Percentiles rank a stretch among this genome's conserved stretches.
These are phyloP conservation scores for Pectinophora gossypiella DNA, from an alignment of 1,140 invertebrate species.

Conservation along the genomic window DNA sequence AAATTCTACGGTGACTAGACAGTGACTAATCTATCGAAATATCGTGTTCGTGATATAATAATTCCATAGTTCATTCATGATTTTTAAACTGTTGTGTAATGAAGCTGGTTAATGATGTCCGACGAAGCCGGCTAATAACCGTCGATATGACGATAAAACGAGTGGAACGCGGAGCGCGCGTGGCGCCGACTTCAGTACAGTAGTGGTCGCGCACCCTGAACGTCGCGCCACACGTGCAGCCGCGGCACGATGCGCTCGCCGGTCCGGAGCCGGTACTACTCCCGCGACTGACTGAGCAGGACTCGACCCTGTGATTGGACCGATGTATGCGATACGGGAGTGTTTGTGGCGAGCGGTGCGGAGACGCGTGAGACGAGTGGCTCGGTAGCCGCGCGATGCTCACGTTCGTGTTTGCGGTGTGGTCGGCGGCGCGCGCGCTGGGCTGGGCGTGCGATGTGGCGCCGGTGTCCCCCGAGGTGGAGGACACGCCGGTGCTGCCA, in stretches of 20 bases:
- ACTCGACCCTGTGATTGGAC: constrained; percentile 32
- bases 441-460: constrained; percentile 51
- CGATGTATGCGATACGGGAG: constrained; percentile 36
- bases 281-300: constrained; percentile 20
- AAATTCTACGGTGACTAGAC: constrained; percentile 9
- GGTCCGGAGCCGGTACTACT: background rate
- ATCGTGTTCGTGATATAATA: background rate
- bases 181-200: constrained; percentile 37
- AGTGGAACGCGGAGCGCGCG: constrained; percentile 26
- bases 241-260: constrained; percentile 9
- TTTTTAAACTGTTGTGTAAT: background rate
- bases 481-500: constrained; percentile 67
- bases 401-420: constrained; percentile 60
- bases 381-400: constrained; percentile 54
- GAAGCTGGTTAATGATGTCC: constrained; percentile 7
- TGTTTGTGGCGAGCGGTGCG: constrained; percentile 41
- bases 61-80: background rate
- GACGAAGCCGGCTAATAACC: constrained; percentile 8
- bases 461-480: constrained; percentile 44
- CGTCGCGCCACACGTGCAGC: constrained; percentile 38
- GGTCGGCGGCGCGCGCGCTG: constrained; percentile 61
- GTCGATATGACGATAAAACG: constrained; percentile 31
- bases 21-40: background rate
- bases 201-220: constrained; percentile 43
- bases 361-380: constrained; percentile 44